phyloP scores from a whole-genome alignment of 2,113 vertebrate genomes.

The Sialia sialis region DNA sequence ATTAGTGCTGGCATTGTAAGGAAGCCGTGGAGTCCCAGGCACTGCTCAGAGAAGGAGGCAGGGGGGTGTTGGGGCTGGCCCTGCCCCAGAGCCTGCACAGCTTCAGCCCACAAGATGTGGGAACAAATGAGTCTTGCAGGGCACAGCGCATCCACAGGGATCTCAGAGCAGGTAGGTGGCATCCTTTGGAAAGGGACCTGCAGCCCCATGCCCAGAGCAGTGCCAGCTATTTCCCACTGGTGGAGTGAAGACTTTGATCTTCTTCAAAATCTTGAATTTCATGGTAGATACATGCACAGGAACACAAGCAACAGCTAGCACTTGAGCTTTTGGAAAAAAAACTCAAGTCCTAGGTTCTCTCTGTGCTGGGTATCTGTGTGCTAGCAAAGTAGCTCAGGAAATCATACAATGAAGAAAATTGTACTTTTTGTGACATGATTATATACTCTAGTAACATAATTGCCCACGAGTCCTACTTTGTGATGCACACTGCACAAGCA shows the following conservation, averaged over 20 bases:
- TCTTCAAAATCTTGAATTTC: background rate
- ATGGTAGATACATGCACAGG: fast-evolving
- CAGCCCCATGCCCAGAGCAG: background rate
- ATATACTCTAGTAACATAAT: background rate
- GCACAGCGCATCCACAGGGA: background rate
- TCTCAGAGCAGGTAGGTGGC: background rate
- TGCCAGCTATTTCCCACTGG: background rate
- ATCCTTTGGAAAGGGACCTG: background rate
- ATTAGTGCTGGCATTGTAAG: background rate
- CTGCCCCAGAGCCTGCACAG: background rate
- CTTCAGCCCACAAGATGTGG: background rate
- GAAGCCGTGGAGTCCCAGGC: background rate
- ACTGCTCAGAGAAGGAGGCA: background rate
- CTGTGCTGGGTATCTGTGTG: background rate
- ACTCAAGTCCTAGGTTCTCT: background rate
- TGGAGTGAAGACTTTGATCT: background rate
- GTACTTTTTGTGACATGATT: background rate
- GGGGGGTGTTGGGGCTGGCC: fast-evolving
- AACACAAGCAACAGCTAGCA: background rate
- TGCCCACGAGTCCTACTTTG: background rate
- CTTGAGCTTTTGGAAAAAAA: background rate
- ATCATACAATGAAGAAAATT: background rate
- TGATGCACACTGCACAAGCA: background rate
- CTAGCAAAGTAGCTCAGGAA: background rate
- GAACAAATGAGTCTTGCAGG: background rate